A percentile compares a stretch with the other conserved stretches of the same genome.
These are phyloP conservation scores for Strix aluco DNA, from an alignment of 2,113 vertebrate genomes.

Conservation along the genomic window DNA sequence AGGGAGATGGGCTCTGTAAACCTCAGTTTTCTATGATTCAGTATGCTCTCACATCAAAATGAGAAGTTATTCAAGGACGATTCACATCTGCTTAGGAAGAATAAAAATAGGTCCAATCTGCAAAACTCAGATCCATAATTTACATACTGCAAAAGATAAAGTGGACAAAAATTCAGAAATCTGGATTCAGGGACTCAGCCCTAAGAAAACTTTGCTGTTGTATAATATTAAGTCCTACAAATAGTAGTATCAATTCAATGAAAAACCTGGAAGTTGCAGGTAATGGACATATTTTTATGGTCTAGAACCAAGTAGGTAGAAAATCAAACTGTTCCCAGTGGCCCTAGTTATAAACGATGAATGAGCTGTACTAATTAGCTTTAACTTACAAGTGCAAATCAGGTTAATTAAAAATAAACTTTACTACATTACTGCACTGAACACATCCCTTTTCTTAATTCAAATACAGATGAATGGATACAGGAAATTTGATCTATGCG, in stretches of 20 bases:
- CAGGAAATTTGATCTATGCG: conserved; percentile 31
- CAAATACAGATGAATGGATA: conserved; percentile 44
- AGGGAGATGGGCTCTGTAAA: background rate
- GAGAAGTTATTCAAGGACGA: background rate
- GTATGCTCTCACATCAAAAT: background rate
- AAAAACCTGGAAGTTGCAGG: background rate
- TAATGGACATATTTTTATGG: background rate
- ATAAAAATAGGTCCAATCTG: background rate
- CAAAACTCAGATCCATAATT: background rate
- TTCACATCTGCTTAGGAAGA: background rate
- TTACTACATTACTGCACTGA: background rate
- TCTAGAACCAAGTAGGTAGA: background rate
- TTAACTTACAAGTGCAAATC: conserved; percentile 43
- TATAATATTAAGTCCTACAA: background rate
- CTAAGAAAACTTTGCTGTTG: background rate
- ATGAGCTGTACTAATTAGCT: conserved; percentile 9
- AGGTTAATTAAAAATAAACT: conserved; percentile 66
- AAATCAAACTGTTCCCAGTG: background rate
- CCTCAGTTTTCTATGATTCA: background rate
- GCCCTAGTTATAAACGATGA: background rate
- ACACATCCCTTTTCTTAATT: conserved; percentile 18
- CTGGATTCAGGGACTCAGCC: background rate
- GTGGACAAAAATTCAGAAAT: background rate
- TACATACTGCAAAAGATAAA: background rate
- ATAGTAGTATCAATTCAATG: background rate